Evolutionary conservation across 2,797 vertebrate genomes (phyloP), one percentile per base, ranked within the genome.

Genomic region (Platyrinchus mystaceus): DNA sequence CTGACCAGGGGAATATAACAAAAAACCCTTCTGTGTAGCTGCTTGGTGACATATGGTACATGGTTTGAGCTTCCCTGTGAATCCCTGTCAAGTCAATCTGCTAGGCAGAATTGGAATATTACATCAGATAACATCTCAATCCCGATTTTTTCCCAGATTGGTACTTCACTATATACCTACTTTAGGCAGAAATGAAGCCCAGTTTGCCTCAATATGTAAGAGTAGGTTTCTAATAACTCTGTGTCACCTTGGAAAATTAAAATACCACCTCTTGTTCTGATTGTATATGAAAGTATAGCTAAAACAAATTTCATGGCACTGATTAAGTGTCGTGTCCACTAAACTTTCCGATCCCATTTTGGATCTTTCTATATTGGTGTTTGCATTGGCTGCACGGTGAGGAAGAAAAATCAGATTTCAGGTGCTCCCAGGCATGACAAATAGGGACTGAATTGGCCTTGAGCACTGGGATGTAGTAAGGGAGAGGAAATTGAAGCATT

Each of bases 381-480:
- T 96, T 88, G 60, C 1, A 1, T 68, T 89, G 80, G 85, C 94
- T 94, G 78, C 88, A 89, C 0, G 0, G 77, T 49, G 83, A 86
- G 84, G 32, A 83, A 91, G 85, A 68, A 84, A 88, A 91, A 88
- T 84, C 94, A 94, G 74, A 90, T 91, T 94, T 90, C 77, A 86
- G 91, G 88, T 94, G 91, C 74, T 94, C 82, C 64, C 52, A 79
- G 69, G 83, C 87, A 79, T 94, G 87, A 96, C 70, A 95, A 86
- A 96, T 82, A 82, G 88, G 70, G 56, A 77, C 87, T 82, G 91
- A 87, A 95, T 91, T 79, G 80, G 82, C 93, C 95, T 96, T 91
- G 91, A 94, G 90, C 85, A 76, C 87, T 52, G 53, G 26, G 92
- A 60, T 88, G 49, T 12, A 68, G 90, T 74, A 91, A 88, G 6